Evolutionary conservation across 64 coral and sea anemone species (phyloP).

Genomic region (Pachyseris speciosa): DNA sequence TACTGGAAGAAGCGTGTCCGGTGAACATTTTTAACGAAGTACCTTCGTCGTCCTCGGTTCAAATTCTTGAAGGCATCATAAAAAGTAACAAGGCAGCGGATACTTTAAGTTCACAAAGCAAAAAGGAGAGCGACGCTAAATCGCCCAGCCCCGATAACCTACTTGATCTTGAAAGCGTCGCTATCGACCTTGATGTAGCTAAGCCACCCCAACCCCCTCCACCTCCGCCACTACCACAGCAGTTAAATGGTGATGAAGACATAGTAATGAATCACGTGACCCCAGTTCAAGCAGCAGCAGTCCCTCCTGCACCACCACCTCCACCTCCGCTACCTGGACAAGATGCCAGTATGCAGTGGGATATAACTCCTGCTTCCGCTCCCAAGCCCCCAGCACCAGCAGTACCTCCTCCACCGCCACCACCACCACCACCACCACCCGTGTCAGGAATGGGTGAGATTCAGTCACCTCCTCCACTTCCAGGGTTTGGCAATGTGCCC

Average conservation of each 20-base stretch:
- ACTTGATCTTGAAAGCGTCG: conserved; percentile 58
- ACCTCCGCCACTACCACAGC: neutral
- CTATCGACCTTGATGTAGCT: conserved; percentile 1
- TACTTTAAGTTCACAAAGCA: neutral
- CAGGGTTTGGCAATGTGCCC: conserved; percentile 45
- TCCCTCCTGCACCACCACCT: neutral
- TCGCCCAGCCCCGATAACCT: neutral
- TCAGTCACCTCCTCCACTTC: conserved; percentile 69
- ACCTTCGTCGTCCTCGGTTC: neutral
- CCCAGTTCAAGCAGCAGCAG: conserved; percentile 30
- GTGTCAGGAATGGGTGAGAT: neutral
- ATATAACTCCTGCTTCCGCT: neutral
- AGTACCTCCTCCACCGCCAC: conserved; percentile 10
- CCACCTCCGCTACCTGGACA: conserved; percentile 38
- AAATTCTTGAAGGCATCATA: conserved; percentile 20
- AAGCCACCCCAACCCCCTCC: neutral
- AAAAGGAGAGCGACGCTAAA: neutral
- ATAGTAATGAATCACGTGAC: neutral
- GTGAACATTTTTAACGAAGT: conserved; percentile 8
- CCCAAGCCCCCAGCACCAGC: conserved; percentile 24
- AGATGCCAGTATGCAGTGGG: neutral
- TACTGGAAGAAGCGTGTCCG: neutral
- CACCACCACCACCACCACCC: conserved; percentile 30
- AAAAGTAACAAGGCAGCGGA: conserved; percentile 2
- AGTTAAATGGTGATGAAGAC: neutral